These are phyloP conservation scores for Drosophila cracens DNA, from an alignment of 2,888 invertebrate genomes.

Conservation along the genomic window DNA sequence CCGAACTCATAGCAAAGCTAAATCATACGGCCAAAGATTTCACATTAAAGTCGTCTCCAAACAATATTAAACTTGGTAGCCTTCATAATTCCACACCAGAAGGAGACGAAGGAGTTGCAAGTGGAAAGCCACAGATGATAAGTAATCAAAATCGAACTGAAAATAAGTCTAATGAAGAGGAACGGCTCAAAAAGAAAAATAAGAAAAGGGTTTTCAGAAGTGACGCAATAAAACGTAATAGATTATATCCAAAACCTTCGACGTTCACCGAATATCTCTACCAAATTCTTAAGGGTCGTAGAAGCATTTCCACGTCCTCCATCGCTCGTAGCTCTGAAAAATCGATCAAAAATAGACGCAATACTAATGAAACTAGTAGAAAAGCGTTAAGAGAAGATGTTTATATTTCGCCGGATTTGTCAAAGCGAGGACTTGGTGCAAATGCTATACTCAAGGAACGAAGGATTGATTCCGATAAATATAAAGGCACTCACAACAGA, in stretches of 20 bases:
- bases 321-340: neutral
- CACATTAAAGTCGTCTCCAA: neutral
- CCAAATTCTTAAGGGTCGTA: conserved; percentile 18
- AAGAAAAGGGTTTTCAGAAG: neutral
- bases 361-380: neutral
- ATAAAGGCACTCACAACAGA: neutral
- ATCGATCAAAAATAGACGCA: neutral
- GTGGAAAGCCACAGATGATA: neutral
- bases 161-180: neutral
- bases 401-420: conserved; percentile 44
- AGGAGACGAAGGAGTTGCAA: neutral
- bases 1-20: neutral
- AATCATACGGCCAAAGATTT: neutral
- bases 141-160: neutral
- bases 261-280: conserved; percentile 30
- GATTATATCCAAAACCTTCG: neutral
- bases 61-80: neutral
- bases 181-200: neutral
- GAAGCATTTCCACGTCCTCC: conserved; percentile 25
- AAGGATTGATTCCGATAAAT: neutral
- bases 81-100: conserved; percentile 13
- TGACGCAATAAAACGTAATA: neutral
- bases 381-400: neutral
- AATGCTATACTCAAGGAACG: conserved; percentile 6
- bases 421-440: conserved; percentile 25